phyloP scores from a whole-genome alignment of 2,113 vertebrate genomes.

The Tragulus kanchil region DNA sequence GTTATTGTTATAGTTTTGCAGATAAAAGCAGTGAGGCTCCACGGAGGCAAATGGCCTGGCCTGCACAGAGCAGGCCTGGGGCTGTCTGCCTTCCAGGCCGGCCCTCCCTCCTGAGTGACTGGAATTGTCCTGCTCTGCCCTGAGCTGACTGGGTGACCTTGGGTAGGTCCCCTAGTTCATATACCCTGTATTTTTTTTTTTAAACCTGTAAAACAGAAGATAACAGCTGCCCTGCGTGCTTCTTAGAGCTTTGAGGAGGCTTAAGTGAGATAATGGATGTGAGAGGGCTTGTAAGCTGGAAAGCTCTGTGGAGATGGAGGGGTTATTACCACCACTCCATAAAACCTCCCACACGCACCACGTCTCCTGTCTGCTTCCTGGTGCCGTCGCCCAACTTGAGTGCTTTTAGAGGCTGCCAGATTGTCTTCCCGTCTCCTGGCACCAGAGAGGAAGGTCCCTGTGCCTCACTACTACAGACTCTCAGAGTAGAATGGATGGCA shows the following conservation, averaged over 20 bases:
- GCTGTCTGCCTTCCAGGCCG: neutral
- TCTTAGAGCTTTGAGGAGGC: neutral
- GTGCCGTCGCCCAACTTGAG: neutral
- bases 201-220: neutral
- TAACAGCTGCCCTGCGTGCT: neutral
- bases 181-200: neutral
- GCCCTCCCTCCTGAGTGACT: neutral
- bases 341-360: neutral
- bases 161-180: neutral
- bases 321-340: neutral
- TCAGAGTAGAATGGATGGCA: neutral
- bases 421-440: neutral
- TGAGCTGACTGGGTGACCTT: neutral
- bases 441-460: neutral
- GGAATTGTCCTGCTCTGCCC: neutral
- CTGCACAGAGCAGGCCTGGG: neutral
- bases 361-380: neutral
- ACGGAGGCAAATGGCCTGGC: neutral
- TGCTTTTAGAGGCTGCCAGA: neutral
- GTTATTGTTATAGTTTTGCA: neutral
- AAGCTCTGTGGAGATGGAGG: neutral
- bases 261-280: neutral
- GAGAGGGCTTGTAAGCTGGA: neutral
- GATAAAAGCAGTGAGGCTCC: neutral
- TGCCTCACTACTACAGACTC: neutral